These are phyloP conservation scores for Hydractinia echinata DNA, from an alignment of 30 jellyfish, hydroid and myxozoan species.

Conservation along the genomic window DNA sequence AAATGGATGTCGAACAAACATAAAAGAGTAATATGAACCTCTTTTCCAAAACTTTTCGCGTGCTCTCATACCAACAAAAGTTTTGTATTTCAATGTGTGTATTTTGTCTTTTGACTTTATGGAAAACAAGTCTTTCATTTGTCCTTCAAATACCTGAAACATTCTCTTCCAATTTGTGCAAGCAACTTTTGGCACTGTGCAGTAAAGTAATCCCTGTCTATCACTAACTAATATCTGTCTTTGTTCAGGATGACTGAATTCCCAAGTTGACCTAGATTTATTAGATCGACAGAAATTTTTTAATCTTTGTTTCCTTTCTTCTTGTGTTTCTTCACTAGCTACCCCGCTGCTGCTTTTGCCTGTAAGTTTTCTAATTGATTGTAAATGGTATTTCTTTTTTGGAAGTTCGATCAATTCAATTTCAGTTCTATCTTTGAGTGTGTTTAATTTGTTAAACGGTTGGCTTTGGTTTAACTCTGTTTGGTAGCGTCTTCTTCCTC, in stretches of 20 bases:
- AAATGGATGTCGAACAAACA: slow-evolving; percentile 33
- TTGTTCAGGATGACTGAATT: background rate
- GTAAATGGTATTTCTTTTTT: too few relatives aligned
- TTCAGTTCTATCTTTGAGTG: too few relatives aligned
- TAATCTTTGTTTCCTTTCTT: background rate
- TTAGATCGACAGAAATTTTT: background rate
- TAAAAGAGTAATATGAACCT: background rate
- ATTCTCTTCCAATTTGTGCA: slow-evolving; percentile 34
- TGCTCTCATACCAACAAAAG: background rate
- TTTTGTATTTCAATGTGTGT: background rate
- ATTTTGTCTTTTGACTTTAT: background rate
- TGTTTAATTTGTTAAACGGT: too few relatives aligned
- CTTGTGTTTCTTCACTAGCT: background rate
- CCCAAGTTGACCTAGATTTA: background rate
- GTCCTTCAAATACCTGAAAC: slow-evolving; percentile 26
- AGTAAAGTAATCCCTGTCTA: background rate
- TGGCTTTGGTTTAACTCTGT: too few relatives aligned
- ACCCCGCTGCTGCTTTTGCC: too few relatives aligned
- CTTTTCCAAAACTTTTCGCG: background rate
- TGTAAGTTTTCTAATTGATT: too few relatives aligned
- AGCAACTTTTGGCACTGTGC: slow-evolving; percentile 36
- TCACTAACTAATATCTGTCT: slow-evolving; percentile 22
- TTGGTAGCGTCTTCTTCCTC: too few relatives aligned
- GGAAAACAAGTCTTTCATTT: background rate
- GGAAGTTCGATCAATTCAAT: too few relatives aligned